A percentile compares a stretch with the other conserved stretches of the same genome.
Conservation (phyloP, 2,113 vertebrate genomes). For the Festucalex cinctus region DNA sequence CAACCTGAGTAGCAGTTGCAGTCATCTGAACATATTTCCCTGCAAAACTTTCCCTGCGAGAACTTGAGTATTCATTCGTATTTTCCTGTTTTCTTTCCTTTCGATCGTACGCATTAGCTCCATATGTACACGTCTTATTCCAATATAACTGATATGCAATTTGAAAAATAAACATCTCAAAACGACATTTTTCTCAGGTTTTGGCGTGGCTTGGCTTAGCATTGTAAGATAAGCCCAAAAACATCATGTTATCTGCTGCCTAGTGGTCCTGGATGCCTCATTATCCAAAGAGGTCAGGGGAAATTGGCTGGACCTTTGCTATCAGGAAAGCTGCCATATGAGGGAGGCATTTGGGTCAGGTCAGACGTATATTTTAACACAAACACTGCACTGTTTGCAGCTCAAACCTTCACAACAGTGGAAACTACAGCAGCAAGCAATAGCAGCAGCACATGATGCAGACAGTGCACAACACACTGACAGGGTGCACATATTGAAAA, state of each 20-base stretch:
- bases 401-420: constrained; percentile 2
- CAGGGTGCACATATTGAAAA: background rate
- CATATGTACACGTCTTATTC: background rate
- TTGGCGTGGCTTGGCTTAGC: background rate
- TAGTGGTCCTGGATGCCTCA: constrained; percentile 12
- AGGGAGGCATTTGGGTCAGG: constrained; percentile 3
- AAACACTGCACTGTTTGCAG: background rate
- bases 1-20: constrained; percentile 31
- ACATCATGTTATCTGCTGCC: background rate
- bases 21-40: constrained; percentile 45
- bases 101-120: background rate
- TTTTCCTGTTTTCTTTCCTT: too few relatives aligned
- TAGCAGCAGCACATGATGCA: background rate
- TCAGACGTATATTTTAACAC: background rate
- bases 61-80: too few relatives aligned
- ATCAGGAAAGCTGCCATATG: background rate
- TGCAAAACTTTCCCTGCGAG: background rate
- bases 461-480: background rate
- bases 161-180: background rate
- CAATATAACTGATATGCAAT: background rate
- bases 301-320: constrained; percentile 18
- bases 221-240: background rate
- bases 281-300: constrained; percentile 29
- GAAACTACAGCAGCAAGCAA: background rate
- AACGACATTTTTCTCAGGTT: background rate